Evolutionary conservation across 30 jellyfish, hydroid and myxozoan genomes (phyloP).

Genomic region (Hydractinia symbiolongicarpus): DNA sequence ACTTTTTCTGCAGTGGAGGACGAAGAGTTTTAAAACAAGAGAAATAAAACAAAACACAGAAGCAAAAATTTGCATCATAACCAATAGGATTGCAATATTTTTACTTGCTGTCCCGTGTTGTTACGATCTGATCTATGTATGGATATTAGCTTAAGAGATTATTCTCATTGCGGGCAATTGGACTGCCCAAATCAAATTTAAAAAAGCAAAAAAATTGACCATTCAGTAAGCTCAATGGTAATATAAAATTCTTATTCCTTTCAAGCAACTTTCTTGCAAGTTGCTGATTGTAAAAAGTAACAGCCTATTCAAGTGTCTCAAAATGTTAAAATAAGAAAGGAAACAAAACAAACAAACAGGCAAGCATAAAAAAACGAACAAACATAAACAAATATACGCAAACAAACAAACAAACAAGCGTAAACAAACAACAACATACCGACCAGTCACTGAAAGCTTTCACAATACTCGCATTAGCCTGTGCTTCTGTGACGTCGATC

Average conservation of each 20-base stretch:
- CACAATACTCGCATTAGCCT: conserved; percentile 55
- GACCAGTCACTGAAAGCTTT: conserved; percentile 76
- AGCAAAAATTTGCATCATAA: too few species aligned
- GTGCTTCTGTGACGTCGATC: conserved; percentile 35
- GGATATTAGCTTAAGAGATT: too few species aligned
- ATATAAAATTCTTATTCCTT: not conserved
- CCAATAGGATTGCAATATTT: too few species aligned
- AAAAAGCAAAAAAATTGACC: not conserved
- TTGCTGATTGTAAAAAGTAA: not conserved
- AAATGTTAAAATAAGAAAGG: not conserved
- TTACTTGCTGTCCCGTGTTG: too few species aligned
- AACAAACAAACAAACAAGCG: not conserved
- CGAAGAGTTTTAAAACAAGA: too few species aligned
- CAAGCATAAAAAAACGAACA: too few species aligned
- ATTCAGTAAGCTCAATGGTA: not conserved
- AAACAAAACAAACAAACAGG: not conserved
- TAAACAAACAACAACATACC: conserved; percentile 31
- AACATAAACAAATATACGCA: too few species aligned
- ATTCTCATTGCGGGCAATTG: too few species aligned
- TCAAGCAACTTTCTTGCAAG: not conserved
- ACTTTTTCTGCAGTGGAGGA: too few species aligned
- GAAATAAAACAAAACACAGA: too few species aligned
- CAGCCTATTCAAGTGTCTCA: not conserved
- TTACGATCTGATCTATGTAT: too few species aligned
- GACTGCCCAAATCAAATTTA: not conserved